Conservation (phyloP, 2,113 vertebrate genomes). For the Halcyon senegalensis region DNA sequence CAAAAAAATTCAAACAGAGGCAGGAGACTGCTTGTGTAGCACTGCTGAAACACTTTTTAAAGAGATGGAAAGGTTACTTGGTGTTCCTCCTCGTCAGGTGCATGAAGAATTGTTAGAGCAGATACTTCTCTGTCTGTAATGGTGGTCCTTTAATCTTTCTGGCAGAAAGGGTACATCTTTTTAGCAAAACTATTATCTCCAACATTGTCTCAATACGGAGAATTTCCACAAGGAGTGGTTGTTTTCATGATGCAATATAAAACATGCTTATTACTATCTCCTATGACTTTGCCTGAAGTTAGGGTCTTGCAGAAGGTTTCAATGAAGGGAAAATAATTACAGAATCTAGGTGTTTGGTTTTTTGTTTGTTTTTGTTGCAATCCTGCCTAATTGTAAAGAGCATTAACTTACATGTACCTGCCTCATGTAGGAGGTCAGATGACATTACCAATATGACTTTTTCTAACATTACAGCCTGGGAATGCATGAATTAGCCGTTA, state of each 20-base stretch:
- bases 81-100: neutral
- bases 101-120: neutral
- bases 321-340: neutral
- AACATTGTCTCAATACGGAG: neutral
- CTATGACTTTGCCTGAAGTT: neutral
- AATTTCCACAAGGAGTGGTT: neutral
- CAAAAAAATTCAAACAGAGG: neutral
- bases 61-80: neutral
- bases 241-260: neutral
- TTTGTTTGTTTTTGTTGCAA: neutral
- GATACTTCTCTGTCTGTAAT: neutral
- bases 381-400: neutral
- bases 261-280: neutral
- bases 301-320: neutral
- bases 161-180: neutral
- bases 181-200: neutral
- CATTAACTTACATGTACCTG: neutral
- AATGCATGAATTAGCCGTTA: neutral
- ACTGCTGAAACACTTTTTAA: neutral
- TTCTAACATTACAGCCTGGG: neutral
- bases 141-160: neutral
- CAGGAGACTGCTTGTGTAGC: neutral
- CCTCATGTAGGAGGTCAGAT: neutral
- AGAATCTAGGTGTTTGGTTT: neutral
- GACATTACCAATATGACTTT: neutral